A percentile compares a stretch with the other conserved stretches of the same genome.
phyloP scores from a whole-genome alignment of 53 echinoderm and acorn worm species.

The Echinarachnius parma region DNA sequence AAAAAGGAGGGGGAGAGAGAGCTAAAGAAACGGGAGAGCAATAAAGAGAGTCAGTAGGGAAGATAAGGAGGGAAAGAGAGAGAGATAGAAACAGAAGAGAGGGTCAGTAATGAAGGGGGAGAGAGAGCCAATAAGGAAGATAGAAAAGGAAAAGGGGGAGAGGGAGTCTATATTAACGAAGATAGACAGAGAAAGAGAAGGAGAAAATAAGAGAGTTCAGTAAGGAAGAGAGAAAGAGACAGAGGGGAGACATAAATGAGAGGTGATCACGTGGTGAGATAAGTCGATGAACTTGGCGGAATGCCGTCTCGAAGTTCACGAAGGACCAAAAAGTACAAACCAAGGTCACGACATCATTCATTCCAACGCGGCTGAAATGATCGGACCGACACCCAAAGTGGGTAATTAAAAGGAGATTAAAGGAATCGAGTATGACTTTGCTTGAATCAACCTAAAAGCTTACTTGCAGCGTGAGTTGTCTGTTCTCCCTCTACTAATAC shows the following conservation, averaged over 20 bases:
- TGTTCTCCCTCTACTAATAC: too few species aligned
- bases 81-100: conserved; percentile 3
- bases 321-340: conserved; percentile 8
- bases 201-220: background rate
- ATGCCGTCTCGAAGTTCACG: background rate
- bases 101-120: background rate
- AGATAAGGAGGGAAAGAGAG: background rate
- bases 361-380: too few species aligned
- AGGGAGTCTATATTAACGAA: background rate
- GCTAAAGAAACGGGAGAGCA: conserved; percentile 6
- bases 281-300: conserved; percentile 22
- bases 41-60: background rate
- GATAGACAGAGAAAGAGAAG: background rate
- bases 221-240: background rate
- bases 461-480: too few species aligned
- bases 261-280: background rate
- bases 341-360: too few species aligned
- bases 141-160: conserved; percentile 1
- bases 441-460: too few species aligned
- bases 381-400: too few species aligned
- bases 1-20: conserved; percentile 5
- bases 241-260: background rate
- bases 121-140: too few species aligned
- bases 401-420: too few species aligned
- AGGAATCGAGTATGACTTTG: too few species aligned